These are phyloP conservation scores for Pituophis catenifer DNA, from an alignment of 2,113 vertebrate genomes.

Conservation along the genomic window DNA sequence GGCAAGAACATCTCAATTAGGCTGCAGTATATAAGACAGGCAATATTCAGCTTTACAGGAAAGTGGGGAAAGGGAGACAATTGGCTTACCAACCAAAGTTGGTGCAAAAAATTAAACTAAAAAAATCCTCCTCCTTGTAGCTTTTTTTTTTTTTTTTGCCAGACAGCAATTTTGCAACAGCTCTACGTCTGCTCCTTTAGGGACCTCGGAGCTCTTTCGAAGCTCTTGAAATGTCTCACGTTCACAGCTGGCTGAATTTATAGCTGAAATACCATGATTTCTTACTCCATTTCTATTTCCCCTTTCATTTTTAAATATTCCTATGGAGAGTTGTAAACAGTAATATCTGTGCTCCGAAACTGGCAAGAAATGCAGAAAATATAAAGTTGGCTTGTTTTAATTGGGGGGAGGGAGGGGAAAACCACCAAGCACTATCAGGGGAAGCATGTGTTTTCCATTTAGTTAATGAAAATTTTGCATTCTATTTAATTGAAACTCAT, in stretches of 20 bases:
- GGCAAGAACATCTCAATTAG: not conserved
- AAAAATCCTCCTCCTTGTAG: not conserved
- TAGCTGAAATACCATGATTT: not conserved
- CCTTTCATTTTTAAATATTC: not conserved
- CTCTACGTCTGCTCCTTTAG: not conserved
- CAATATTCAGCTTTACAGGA: not conserved
- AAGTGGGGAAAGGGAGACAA: not conserved
- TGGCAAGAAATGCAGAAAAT: not conserved
- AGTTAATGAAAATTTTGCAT: not conserved
- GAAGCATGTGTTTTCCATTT: not conserved
- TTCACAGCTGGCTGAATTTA: not conserved
- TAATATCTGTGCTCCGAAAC: not conserved
- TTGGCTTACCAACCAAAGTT: not conserved
- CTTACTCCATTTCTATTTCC: not conserved
- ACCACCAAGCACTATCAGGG: not conserved
- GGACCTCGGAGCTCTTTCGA: not conserved
- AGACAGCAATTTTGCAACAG: not conserved
- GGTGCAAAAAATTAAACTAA: not conserved
- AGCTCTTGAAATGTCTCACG: not conserved
- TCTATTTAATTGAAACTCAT: not conserved
- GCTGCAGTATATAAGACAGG: not conserved
- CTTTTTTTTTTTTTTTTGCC: not conserved
- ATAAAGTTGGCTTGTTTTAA: not conserved
- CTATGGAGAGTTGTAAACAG: not conserved
- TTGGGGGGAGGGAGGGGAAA: constrained; percentile 2